Evolutionary conservation across 2,797 vertebrate genomes (phyloP).

Genomic region (Heliangelus exortis): DNA sequence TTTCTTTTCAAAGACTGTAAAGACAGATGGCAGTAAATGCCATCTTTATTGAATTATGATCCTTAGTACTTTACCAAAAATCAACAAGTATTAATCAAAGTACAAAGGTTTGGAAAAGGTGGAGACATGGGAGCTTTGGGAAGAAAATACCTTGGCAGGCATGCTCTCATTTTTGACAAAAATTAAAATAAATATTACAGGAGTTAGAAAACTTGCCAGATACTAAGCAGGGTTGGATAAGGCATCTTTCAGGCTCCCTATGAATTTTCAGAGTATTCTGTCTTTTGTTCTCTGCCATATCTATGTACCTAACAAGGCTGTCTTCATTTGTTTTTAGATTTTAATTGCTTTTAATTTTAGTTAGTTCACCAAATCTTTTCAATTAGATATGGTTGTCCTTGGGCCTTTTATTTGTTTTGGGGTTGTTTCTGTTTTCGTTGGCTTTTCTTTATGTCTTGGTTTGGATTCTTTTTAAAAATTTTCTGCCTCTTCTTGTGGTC

Average conservation of each 20-base stretch:
- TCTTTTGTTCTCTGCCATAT: background rate
- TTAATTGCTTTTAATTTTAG: background rate
- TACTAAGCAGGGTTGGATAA: background rate
- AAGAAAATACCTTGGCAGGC: background rate
- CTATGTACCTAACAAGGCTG: background rate
- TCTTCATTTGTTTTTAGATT: background rate
- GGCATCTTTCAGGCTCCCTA: background rate
- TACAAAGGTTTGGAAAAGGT: slow-evolving; percentile 51
- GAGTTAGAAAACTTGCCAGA: background rate
- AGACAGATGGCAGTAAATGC: slow-evolving; percentile 69
- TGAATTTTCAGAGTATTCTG: background rate
- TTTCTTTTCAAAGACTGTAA: slow-evolving; percentile 67
- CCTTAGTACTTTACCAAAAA: slow-evolving; percentile 67
- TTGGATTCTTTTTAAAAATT: background rate
- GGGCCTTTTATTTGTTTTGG: background rate
- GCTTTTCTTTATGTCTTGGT: background rate
- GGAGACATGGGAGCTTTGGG: background rate
- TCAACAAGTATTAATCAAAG: slow-evolving; percentile 74
- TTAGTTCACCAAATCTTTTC: background rate
- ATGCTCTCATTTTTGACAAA: background rate
- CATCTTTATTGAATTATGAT: slow-evolving; percentile 74
- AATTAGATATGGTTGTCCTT: background rate
- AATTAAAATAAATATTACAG: background rate
- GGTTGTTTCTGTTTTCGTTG: fast-evolving
- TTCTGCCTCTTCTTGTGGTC: background rate